Evolutionary conservation across 2,113 vertebrate genomes (phyloP).

Genomic region (Podarcis raffonei): DNA sequence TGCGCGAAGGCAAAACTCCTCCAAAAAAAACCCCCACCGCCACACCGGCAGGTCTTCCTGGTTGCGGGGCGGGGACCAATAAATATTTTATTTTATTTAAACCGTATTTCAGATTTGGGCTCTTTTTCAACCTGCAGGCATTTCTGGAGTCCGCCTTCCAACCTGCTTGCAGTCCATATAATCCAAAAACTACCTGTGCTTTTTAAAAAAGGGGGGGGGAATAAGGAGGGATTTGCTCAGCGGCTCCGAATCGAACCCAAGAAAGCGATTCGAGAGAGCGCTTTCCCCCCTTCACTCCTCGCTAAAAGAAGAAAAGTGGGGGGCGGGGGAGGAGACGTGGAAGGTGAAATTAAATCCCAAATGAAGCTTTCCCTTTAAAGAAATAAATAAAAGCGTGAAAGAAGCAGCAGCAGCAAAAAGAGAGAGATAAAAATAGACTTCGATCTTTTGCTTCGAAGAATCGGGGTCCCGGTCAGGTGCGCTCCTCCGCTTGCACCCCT

Average conservation of each 20-base stretch:
- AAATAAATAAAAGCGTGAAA: background rate
- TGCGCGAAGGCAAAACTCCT: background rate
- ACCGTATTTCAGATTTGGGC: background rate
- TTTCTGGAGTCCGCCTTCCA: background rate
- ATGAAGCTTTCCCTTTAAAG: background rate
- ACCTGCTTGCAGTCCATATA: background rate
- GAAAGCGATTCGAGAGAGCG: background rate
- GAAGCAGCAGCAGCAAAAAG: background rate
- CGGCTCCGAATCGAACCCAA: background rate
- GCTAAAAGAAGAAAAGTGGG: background rate
- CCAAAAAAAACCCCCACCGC: background rate
- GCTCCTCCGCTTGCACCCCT: background rate
- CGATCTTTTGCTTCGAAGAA: background rate
- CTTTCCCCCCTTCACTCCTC: too few relatives aligned
- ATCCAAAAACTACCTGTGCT: background rate
- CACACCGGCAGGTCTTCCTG: background rate
- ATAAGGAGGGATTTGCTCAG: background rate
- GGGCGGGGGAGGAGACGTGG: background rate
- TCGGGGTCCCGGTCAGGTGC: background rate
- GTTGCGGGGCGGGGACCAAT: too few relatives aligned
- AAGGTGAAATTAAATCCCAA: background rate
- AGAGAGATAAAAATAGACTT: background rate
- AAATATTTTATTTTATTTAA: background rate
- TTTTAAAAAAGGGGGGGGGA: background rate
- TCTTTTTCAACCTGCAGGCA: background rate